Evolutionary conservation across 2,113 vertebrate genomes (phyloP), one percentile per base, ranked within the genome.

Genomic region (Cygnus atratus): DNA sequence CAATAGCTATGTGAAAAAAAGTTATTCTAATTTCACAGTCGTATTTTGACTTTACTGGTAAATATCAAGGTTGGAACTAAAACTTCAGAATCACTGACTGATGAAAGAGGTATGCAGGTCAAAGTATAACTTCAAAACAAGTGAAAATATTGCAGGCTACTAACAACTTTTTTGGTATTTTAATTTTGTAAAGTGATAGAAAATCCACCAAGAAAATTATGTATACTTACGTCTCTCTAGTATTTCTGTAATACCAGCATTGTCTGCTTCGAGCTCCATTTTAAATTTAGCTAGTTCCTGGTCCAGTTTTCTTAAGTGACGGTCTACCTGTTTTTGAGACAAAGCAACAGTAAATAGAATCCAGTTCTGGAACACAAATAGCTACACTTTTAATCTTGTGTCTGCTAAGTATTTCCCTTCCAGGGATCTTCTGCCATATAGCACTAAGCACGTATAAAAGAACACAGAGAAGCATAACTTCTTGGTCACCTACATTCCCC

Each of bases 251-350:
- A 99, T 99, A 77, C 99, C 99, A 78, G 99, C 99, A 88, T 99
- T 99, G 98, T 99, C 99, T 21, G 99, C 99, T 98, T 99, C 99
- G 95, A 99, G 98, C 95, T 99, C 99, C 99, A 99, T 99, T 98
- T 99, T 99, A 95, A 99, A 99, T 96, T 99, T 99, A 88, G 99
- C 99, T 7, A 99, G 98, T 92, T 99, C 99, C 97, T 99, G 99
- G 97, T 99, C 99, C 97, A 99, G 83, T 96, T 99, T 99, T 90
- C 99, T 98, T 95, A 99, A 98, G 94, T 99, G 99, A 77, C 99
- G 98, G 94, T 99, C 99, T 97, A 99, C 99, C 99, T 99, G 95
- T 97, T 97, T 97, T 93, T 91, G 93, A 96, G 92, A 96, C 3
- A 94, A 78, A 95, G 46, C 74, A 97, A 93, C 86, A 93, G 95